These are phyloP conservation scores for Callitettix versicolor DNA, from an alignment of 1,140 invertebrate species.

Conservation along the genomic window DNA sequence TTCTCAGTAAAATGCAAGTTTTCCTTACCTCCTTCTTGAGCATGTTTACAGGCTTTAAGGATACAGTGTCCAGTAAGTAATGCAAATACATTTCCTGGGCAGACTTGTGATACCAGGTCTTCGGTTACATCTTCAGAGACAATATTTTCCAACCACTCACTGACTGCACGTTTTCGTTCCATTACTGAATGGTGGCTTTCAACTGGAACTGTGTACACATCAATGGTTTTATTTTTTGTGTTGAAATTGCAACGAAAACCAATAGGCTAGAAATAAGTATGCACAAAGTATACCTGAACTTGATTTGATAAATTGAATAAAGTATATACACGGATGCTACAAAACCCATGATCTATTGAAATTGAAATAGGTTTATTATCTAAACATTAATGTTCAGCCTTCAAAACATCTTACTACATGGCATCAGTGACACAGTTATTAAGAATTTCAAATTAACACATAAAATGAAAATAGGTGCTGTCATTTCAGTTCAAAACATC, in stretches of 20 bases:
- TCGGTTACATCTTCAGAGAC: slow-evolving; percentile 29
- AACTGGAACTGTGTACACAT: slow-evolving; percentile 7
- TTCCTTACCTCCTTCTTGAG: slow-evolving; percentile 29
- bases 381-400: too few relatives aligned
- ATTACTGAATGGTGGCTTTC: slow-evolving; percentile 30
- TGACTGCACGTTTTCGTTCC: slow-evolving; percentile 46
- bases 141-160: slow-evolving; percentile 45
- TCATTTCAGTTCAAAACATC: too few relatives aligned
- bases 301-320: background rate
- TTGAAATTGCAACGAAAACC: background rate
- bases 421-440: too few relatives aligned
- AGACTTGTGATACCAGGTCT: slow-evolving; percentile 12
- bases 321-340: too few relatives aligned
- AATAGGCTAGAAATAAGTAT: background rate
- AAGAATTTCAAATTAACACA: too few relatives aligned
- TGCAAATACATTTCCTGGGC: slow-evolving; percentile 21
- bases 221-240: too few relatives aligned
- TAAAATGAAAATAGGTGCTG: too few relatives aligned
- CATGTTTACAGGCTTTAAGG: slow-evolving; percentile 37
- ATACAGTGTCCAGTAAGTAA: slow-evolving; percentile 32
- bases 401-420: too few relatives aligned
- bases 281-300: background rate
- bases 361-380: too few relatives aligned
- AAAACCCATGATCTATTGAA: too few relatives aligned
- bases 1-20: too few relatives aligned